Evolutionary conservation across 2,113 vertebrate genomes (phyloP).

Genomic region (Heterotilapia buettikoferi): DNA sequence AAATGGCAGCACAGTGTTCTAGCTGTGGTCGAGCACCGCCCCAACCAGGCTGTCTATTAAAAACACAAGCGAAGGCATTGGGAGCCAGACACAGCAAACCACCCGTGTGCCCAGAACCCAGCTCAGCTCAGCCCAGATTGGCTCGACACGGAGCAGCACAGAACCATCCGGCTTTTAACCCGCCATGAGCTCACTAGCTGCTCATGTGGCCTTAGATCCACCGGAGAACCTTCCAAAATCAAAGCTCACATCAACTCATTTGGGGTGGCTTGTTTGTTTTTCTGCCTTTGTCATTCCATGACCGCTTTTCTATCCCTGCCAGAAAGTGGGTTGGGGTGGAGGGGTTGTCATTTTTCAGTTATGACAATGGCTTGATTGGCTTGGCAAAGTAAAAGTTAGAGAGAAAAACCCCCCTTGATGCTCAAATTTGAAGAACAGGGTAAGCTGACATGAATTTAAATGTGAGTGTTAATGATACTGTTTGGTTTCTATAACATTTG

Average conservation of each 20-base stretch:
- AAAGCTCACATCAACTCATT: not conserved
- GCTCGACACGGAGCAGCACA: not conserved
- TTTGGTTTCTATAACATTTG: not conserved
- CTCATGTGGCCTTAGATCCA: conserved; percentile 23
- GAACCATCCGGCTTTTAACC: conserved; percentile 7
- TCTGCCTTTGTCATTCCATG: conserved; percentile 1
- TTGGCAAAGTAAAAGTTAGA: not conserved
- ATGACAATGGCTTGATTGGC: not conserved
- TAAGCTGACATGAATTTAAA: not conserved
- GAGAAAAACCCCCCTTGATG: accelerated
- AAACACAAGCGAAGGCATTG: conserved; percentile 66
- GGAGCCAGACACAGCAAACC: conserved; percentile 71
- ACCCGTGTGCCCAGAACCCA: conserved; percentile 47
- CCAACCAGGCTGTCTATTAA: conserved; percentile 72
- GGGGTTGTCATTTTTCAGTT: not conserved
- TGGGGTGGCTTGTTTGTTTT: conserved; percentile 26
- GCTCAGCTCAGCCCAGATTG: conserved; percentile 21
- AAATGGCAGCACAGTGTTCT: conserved; percentile 65
- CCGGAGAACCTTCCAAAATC: conserved; percentile 19
- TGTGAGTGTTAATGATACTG: not conserved
- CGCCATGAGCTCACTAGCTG: conserved; percentile 44
- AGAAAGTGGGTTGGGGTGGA: not conserved
- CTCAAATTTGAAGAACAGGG: accelerated
- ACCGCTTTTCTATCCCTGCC: not conserved
- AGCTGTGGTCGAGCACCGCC: conserved; percentile 74